phyloP scores from a whole-genome alignment of 2,888 invertebrate species.

The Himalopsyche japonica region DNA sequence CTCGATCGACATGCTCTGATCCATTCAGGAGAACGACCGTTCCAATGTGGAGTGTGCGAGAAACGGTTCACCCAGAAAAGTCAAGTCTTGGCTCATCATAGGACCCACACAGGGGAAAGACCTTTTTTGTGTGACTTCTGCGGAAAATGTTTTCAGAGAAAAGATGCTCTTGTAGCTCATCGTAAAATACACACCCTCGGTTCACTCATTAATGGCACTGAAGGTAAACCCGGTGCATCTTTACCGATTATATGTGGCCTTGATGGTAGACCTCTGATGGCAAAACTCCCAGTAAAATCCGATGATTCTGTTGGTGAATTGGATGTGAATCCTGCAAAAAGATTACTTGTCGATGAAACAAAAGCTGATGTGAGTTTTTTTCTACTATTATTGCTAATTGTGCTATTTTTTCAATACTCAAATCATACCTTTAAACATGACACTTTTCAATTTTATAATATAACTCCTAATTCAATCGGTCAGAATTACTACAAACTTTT shows the following conservation, averaged over 20 bases:
- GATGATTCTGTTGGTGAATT: neutral
- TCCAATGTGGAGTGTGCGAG: conserved; percentile 25
- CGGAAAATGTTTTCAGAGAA: conserved; percentile 36
- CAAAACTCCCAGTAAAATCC: neutral
- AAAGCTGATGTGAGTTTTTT: neutral
- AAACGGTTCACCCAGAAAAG: conserved; percentile 35
- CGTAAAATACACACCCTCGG: conserved; percentile 33
- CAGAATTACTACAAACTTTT: too few species aligned
- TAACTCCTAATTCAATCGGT: too few species aligned
- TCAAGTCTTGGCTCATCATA: conserved; percentile 32
- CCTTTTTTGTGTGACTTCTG: conserved; percentile 39
- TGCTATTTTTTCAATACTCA: too few species aligned
- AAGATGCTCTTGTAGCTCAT: conserved; percentile 36
- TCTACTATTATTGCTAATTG: too few species aligned
- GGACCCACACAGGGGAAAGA: conserved; percentile 33
- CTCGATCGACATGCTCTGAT: conserved; percentile 35
- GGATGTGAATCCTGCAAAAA: neutral
- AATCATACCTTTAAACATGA: too few species aligned
- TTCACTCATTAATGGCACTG: conserved; percentile 12
- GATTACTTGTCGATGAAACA: neutral
- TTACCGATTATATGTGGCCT: conserved; percentile 20
- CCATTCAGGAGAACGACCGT: conserved; percentile 27
- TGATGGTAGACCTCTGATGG: conserved; percentile 18
- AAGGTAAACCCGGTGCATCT: neutral
- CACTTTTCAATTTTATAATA: too few species aligned